Base-by-base conservation (phyloP, 2,113 vertebrate species). In the Conger conger region DNA sequence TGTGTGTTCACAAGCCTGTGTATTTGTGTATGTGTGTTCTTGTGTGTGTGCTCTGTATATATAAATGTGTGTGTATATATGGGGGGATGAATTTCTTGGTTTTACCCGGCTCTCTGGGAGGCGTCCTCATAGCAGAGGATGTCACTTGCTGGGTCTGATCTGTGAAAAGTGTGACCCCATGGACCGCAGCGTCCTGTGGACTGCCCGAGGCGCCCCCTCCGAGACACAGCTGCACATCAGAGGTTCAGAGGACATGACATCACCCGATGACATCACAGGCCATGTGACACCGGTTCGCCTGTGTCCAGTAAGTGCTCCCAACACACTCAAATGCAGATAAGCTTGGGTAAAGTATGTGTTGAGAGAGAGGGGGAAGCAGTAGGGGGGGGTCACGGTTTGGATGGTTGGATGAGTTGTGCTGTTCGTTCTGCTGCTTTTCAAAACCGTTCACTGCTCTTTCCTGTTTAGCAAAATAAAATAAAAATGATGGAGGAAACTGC, bases 121-220 rank as follows among this genome's bases (percentile, higher is more conserved):
- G 73, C 85, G 76, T 86, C 60, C 53, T 50, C 50, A 82, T 84
- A 78, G 85, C 86, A 85, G 84, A 77, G 87, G 91, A 89, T 86
- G 80, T 85, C 53, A 76, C 80, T 73, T 76, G 40, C 86, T 79
- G 35, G 20, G 84, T 80, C 80, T 76, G 84, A 88, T 90, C 88
- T 91, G 88, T 90, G 88, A 92, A 92, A 89, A 89, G 85, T 63
- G 37, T 88, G 89, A 91, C 89, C 91, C 86, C 18, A 11, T 88
- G 84, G 87, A 87, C 87, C 79, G 30, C 81, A 53, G 30, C 30
- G 45, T 84, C 82, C 85, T 79, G 76, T 82, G 54, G 36, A 45
- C 76, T 16, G 35, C 35, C 76, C 36, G 84, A 40, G 63, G 16
- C 23, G 68, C 8, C 36, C 63, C 78, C 78, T 8, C 33, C 36